phyloP scores from a whole-genome alignment of 2,797 vertebrate genomes.

The Labroides dimidiatus region DNA sequence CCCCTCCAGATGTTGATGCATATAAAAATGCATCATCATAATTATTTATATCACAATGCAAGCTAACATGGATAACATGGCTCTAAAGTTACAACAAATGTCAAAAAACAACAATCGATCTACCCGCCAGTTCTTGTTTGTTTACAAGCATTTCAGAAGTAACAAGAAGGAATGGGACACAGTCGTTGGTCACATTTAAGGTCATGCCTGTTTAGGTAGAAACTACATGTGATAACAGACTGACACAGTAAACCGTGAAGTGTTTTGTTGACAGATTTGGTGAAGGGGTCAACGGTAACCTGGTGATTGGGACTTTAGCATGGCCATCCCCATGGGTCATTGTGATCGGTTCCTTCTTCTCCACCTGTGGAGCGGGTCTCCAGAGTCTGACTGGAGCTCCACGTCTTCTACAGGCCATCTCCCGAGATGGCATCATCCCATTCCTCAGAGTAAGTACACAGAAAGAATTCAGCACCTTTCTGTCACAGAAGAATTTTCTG shows the following conservation, averaged over 20 bases:
- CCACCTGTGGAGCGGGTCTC: constrained; percentile 95
- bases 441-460: constrained; percentile 90
- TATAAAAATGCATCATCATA: no score
- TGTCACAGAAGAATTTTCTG: background rate
- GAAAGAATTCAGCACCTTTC: background rate
- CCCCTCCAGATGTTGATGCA: no score
- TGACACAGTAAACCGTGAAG: no score
- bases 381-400: constrained; percentile 98
- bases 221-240: background rate
- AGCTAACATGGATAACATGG: no score
- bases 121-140: no score
- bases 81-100: no score
- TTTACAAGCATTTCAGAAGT: background rate
- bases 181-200: background rate
- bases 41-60: no score
- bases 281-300: constrained; percentile 94
- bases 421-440: constrained; percentile 96
- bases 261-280: constrained; percentile 86
- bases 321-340: constrained; percentile 99
- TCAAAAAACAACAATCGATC: no score
- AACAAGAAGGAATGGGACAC: background rate
- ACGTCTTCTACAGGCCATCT: constrained; percentile 95
- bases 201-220: background rate
- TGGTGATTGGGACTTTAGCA: constrained; percentile 96
- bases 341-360: constrained; percentile 98